phyloP scores from a whole-genome alignment of 2,888 invertebrate species.

The Dromius quadrimaculatus region DNA sequence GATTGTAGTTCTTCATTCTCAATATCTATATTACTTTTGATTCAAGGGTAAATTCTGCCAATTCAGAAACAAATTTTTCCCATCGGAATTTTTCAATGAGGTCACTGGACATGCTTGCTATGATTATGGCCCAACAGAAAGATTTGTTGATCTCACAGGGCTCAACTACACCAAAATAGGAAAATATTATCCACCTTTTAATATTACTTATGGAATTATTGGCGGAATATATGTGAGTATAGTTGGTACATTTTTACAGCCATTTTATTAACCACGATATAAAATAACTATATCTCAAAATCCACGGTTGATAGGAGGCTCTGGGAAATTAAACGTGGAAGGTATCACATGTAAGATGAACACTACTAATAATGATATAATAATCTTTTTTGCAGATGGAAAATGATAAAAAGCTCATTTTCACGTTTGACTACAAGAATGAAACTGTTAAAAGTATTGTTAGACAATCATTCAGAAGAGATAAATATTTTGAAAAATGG shows the following conservation, averaged over 20 bases:
- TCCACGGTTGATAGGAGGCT: too few relatives aligned
- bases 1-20: too few relatives aligned
- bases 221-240: neutral
- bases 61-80: conserved; percentile 49
- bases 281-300: too few relatives aligned
- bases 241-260: too few relatives aligned
- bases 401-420: neutral
- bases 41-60: conserved; percentile 45
- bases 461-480: conserved; percentile 58
- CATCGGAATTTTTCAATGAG: conserved; percentile 46
- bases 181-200: neutral
- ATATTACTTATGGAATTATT: neutral
- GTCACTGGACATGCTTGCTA: conserved; percentile 52
- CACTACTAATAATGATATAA: too few relatives aligned
- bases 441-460: conserved; percentile 55
- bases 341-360: too few relatives aligned
- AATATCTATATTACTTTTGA: too few relatives aligned
- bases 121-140: conserved; percentile 4
- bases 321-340: too few relatives aligned
- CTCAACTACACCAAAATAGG: neutral
- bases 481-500: conserved; percentile 59
- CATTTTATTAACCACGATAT: too few relatives aligned
- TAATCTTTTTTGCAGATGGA: neutral
- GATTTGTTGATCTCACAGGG: conserved; percentile 8
- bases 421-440: conserved; percentile 30